phyloP scores from a whole-genome alignment of 1,140 invertebrate species.

The Ericerus pela region DNA sequence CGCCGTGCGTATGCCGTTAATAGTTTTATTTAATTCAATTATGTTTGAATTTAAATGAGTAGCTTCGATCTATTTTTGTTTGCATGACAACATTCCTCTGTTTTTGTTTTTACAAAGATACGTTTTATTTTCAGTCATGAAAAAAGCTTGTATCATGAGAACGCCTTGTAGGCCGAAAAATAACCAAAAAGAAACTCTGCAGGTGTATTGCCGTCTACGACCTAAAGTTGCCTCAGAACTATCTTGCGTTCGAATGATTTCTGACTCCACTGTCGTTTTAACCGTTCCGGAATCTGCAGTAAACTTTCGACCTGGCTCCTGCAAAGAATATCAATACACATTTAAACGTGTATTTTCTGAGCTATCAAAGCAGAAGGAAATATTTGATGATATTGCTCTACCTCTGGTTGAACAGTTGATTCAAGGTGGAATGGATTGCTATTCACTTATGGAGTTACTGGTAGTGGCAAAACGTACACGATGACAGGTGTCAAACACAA shows the following conservation, averaged over 20 bases:
- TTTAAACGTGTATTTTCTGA: conserved; percentile 77
- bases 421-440: conserved; percentile 73
- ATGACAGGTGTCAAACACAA: conserved; percentile 57
- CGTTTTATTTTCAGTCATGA: too few relatives aligned
- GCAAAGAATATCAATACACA: too few relatives aligned
- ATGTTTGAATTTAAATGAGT: too few relatives aligned
- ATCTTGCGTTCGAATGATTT: conserved; percentile 53
- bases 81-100: too few relatives aligned
- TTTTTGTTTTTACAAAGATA: too few relatives aligned
- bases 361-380: conserved; percentile 56
- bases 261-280: conserved; percentile 50
- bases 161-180: conserved; percentile 5
- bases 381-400: conserved; percentile 42
- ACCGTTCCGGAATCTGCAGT: conserved; percentile 46
- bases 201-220: conserved; percentile 24
- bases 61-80: too few relatives aligned
- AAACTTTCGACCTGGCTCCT: conserved; percentile 41
- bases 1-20: too few relatives aligned
- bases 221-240: conserved; percentile 17
- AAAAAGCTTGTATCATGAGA: neutral
- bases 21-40: too few relatives aligned
- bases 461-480: conserved; percentile 90
- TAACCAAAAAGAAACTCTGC: conserved; percentile 19
- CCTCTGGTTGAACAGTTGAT: conserved; percentile 71
- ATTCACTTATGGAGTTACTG: conserved; percentile 93